Evolutionary conservation across 1,140 invertebrate genomes (phyloP), one percentile per base, ranked within the genome.

Genomic region (Zaprionus lachaisei): DNA sequence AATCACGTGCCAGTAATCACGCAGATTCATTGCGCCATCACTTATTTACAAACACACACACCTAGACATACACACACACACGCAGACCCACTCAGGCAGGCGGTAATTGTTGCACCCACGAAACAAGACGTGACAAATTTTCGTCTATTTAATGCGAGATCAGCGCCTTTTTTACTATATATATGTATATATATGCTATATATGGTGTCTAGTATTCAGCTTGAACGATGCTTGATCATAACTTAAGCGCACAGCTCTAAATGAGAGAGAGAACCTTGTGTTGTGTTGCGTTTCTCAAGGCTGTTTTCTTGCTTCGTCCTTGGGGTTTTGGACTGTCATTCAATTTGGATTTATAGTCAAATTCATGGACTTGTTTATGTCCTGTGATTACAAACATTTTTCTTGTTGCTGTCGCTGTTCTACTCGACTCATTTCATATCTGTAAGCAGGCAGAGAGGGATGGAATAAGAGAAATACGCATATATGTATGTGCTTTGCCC

Each of bases 1-100:
- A 79, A 80, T 80, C 83, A 86, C 83, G 83, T 86, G 77, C 72
- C 77, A 75, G 64, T 77, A 86, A 87, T 86, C 80, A 80, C 77
- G 77, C 83, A 87, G 79, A 87, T 87, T 86, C 83, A 87, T 86
- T 87, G 83, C 83, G 62, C 83, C 80, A 82, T 87, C 82, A 81
- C 81, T 86, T 87, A 86, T 86, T 83, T 83, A 68, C 80, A 73
- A 70, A 57, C 64, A 63, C 41, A 70, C 22, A 62, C 31, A 55
- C 7, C 11, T 34, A 67, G 11, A 12, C 31, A 22, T 22, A 34
- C 22, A 67, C 17, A 31, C 31, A 15, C n/a, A 69, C 34, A 54
- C 31, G 49, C 37, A 22, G 24, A 67, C 5, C 15, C 14, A 47
- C 55, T 58, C 28, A 58, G 26, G 28, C 4, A 24, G 31, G 26